Percentiles rank a stretch among this genome's conserved stretches.
phyloP scores from a whole-genome alignment of 2,888 invertebrate genomes.

The Lasius fuliginosus region DNA sequence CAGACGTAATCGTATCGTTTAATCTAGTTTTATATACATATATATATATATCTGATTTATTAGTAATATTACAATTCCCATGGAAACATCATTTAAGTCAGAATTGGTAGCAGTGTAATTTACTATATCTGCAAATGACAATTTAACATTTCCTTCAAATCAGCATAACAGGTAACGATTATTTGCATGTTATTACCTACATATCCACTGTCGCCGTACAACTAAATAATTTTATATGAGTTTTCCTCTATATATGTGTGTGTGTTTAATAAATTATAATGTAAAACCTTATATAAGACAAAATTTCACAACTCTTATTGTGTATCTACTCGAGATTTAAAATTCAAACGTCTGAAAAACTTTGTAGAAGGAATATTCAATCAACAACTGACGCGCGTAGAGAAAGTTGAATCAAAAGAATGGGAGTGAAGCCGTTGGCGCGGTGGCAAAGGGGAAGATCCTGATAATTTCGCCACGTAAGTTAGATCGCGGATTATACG shows the following conservation, averaged over 20 bases:
- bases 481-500: slow-evolving; percentile 80
- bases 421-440: slow-evolving; percentile 26
- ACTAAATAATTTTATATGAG: background rate
- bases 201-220: background rate
- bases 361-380: slow-evolving; percentile 52
- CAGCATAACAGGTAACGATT: slow-evolving; percentile 23
- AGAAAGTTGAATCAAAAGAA: slow-evolving; percentile 24
- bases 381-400: slow-evolving; percentile 34
- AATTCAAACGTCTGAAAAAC: background rate
- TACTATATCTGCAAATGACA: slow-evolving; percentile 47
- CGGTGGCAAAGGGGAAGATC: slow-evolving; percentile 35
- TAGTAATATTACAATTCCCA: slow-evolving; percentile 48
- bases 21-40: slow-evolving; percentile 13
- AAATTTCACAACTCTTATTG: background rate
- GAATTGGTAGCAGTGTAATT: slow-evolving; percentile 45
- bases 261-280: background rate
- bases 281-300: background rate
- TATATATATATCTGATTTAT: slow-evolving; percentile 31
- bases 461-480: slow-evolving; percentile 77
- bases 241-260: background rate
- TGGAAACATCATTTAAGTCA: slow-evolving; percentile 45
- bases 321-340: background rate
- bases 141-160: slow-evolving; percentile 54
- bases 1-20: slow-evolving; percentile 52
- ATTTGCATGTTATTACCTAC: slow-evolving; percentile 21